Percentiles rank a stretch among this genome's conserved stretches.
Conservation (phyloP, 2,797 vertebrate species). For the Benthosema pterotum region DNA sequence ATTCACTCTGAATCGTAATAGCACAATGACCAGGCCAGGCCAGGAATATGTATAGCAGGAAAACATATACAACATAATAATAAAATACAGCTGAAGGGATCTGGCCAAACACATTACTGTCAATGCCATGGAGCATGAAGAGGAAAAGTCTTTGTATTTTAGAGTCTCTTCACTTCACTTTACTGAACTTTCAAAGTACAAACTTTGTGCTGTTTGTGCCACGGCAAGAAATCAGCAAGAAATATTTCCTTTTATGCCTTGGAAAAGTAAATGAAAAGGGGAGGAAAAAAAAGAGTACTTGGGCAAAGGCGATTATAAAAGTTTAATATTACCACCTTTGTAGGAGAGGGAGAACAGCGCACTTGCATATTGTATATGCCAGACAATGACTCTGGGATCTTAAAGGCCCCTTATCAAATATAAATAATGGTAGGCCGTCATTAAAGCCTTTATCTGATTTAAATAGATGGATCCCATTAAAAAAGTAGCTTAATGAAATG, state of each 20-base stretch:
- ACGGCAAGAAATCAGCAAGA: conserved; percentile 23
- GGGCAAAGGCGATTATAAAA: conserved; percentile 49
- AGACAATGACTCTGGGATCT: conserved; percentile 53
- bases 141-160: neutral
- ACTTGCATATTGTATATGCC: conserved; percentile 55
- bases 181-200: neutral
- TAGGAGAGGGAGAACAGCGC: conserved; percentile 43
- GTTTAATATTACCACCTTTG: conserved; percentile 56
- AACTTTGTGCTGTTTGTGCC: conserved; percentile 5
- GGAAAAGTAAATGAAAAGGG: conserved; percentile 39
- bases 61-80: too few species aligned
- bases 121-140: neutral
- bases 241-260: conserved; percentile 13
- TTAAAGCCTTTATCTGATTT: conserved; percentile 81
- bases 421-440: conserved; percentile 78
- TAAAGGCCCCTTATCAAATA: conserved; percentile 72
- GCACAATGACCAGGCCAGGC: too few species aligned
- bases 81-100: too few species aligned
- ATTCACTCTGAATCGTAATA: too few species aligned
- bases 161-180: neutral
- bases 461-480: conserved; percentile 85
- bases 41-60: too few species aligned
- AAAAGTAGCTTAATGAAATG: conserved; percentile 81
- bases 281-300: conserved; percentile 53
- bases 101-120: too few species aligned